Evolutionary conservation across 1,140 invertebrate species (phyloP), one percentile per base, ranked within the genome.

Genomic region (Mercenaria mercenaria): DNA sequence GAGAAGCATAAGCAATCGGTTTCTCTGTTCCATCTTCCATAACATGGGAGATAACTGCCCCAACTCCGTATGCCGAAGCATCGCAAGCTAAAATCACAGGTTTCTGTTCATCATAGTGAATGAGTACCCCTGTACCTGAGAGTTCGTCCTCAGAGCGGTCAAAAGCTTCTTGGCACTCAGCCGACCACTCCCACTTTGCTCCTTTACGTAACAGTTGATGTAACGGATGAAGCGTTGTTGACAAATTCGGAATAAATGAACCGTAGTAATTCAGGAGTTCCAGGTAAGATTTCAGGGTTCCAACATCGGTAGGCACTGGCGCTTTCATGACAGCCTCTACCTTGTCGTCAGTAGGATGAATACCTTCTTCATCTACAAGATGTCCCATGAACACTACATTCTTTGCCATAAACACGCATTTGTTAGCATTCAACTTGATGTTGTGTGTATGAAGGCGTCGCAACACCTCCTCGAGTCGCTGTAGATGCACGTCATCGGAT

Each of bases 1-100:
- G 26, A n/a, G 64, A 74, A 11, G 83, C 69, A 20, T 26, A 85
- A 15, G 67, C 83, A 26, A 85, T 74, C 3, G 83, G 64, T 52
- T 41, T 13, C 50, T 72, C 83, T 50, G 39, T 23, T 6, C 79
- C 88, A 64, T 91, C 76, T 1, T 50, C 61, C 79, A 86, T 77
- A 0, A 56, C 87, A 67, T 92, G 92, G 1, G 50, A 86, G 23
- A 91, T 56, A 18, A 92, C 88, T 26, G 91, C 92, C n/a, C 93
- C 92, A 34, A 92, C 8, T 26, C 90, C 89, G 39, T 88, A 82
- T 13, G 86, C n/a, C 37, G 43, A 88, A 32, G 91, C 77, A 52
- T 89, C 92, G 39, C 82, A 90, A 26, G 74, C 76, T 23, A 93
- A 34, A 41, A 34, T 83, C 3, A 64, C 26, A 10, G 23, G 37